Evolutionary conservation across 2,888 invertebrate genomes (phyloP).

Genomic region (Pristionchus japonicus): DNA sequence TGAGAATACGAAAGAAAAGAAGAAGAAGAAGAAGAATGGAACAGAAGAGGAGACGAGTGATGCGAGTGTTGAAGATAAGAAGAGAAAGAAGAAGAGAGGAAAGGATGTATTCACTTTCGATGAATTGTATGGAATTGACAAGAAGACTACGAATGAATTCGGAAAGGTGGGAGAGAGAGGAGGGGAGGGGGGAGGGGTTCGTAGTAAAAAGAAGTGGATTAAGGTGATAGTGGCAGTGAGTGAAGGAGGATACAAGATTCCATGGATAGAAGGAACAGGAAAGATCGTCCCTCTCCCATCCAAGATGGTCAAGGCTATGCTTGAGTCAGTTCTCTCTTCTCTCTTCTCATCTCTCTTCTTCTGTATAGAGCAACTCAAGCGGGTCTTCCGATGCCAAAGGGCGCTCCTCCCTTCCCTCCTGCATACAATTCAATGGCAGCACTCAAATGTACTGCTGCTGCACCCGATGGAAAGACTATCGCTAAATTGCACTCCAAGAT

Average conservation of each 20-base stretch:
- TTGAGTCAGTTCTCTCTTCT: neutral
- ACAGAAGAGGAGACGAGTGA: neutral
- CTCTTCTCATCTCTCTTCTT: neutral
- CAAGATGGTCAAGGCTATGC: neutral
- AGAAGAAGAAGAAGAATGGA: neutral
- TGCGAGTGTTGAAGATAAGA: neutral
- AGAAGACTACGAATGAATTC: neutral
- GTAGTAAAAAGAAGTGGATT: neutral
- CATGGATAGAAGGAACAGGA: neutral
- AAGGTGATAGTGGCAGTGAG: conserved; percentile 1
- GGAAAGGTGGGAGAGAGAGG: neutral
- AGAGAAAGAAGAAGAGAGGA: neutral
- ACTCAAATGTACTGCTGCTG: neutral
- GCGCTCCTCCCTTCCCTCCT: conserved; percentile 14
- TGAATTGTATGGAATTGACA: neutral
- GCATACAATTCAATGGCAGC: neutral
- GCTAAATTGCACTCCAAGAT: neutral
- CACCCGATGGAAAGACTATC: neutral
- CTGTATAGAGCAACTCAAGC: neutral
- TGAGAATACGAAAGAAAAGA: neutral
- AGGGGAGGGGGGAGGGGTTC: neutral
- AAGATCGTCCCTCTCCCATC: neutral
- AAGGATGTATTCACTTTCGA: conserved; percentile 11
- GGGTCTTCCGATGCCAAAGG: neutral
- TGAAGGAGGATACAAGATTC: conserved; percentile 13